Evolutionary conservation across 1,140 invertebrate genomes (phyloP).

Genomic region (Bombus difficillimus): DNA sequence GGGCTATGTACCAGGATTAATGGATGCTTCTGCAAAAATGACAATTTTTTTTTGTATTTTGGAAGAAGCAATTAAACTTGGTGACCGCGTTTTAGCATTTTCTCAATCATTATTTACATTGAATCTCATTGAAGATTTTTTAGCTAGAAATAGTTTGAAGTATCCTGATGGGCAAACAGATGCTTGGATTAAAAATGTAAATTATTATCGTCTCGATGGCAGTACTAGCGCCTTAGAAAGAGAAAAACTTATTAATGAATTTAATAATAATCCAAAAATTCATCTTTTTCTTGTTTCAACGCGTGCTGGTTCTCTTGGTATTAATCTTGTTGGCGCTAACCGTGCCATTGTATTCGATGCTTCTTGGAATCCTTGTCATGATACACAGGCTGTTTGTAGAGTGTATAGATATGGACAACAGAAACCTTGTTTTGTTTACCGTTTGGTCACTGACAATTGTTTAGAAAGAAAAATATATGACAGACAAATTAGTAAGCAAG

Average conservation of each 20-base stretch:
- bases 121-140: constrained; percentile 98
- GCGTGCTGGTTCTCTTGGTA: constrained; percentile 97
- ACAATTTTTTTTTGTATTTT: constrained; percentile 96
- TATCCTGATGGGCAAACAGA: constrained; percentile 83
- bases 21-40: constrained; percentile 98
- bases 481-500: constrained; percentile 98
- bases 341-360: constrained; percentile 98
- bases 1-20: constrained; percentile 93
- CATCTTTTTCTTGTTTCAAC: constrained; percentile 98
- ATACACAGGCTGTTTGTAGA: constrained; percentile 98
- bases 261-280: constrained; percentile 95
- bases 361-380: constrained; percentile 99
- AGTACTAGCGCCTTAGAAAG: constrained; percentile 96
- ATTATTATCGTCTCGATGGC: constrained; percentile 97
- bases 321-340: constrained; percentile 98
- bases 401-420: constrained; percentile 98
- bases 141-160: constrained; percentile 91
- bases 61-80: constrained; percentile 92
- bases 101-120: constrained; percentile 98
- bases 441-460: constrained; percentile 98
- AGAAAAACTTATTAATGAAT: constrained; percentile 98
- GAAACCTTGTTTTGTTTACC: constrained; percentile 97
- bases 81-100: constrained; percentile 97
- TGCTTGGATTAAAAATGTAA: constrained; percentile 93
- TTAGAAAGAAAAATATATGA: constrained; percentile 99